These are phyloP conservation scores for Echinops telfairi DNA, from an alignment of 2,113 vertebrate genomes.

Conservation along the genomic window DNA sequence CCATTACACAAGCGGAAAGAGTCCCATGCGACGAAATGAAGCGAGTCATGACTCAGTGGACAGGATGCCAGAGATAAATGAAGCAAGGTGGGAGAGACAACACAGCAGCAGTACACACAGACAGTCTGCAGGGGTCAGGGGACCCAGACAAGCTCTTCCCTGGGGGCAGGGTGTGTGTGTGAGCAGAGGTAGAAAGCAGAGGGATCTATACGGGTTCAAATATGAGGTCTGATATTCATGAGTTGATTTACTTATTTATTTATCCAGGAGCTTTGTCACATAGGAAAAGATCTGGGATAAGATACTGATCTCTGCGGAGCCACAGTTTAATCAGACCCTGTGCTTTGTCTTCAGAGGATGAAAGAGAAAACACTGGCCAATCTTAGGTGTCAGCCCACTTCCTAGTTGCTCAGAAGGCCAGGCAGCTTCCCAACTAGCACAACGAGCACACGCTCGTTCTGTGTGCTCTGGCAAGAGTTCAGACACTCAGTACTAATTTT, in stretches of 20 bases:
- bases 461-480: neutral
- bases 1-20: neutral
- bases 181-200: too few relatives aligned
- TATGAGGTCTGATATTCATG: neutral
- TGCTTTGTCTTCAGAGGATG: neutral
- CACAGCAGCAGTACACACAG: neutral
- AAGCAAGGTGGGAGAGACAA: neutral
- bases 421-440: neutral
- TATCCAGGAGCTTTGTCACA: too few relatives aligned
- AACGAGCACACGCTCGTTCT: neutral
- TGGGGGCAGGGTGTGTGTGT: too few relatives aligned
- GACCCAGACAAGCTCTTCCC: neutral
- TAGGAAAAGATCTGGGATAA: neutral
- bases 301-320: neutral
- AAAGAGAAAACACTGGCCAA: neutral
- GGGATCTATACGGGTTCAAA: neutral
- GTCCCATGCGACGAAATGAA: neutral
- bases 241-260: neutral
- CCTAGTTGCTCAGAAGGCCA: neutral
- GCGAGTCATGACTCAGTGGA: neutral
- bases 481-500: conserved; percentile 8
- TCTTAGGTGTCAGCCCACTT: neutral
- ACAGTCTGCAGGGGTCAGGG: neutral
- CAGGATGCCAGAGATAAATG: neutral
- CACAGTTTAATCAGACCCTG: neutral